phyloP scores from a whole-genome alignment of 2,888 invertebrate genomes.

The Pseudococcus viburni region DNA sequence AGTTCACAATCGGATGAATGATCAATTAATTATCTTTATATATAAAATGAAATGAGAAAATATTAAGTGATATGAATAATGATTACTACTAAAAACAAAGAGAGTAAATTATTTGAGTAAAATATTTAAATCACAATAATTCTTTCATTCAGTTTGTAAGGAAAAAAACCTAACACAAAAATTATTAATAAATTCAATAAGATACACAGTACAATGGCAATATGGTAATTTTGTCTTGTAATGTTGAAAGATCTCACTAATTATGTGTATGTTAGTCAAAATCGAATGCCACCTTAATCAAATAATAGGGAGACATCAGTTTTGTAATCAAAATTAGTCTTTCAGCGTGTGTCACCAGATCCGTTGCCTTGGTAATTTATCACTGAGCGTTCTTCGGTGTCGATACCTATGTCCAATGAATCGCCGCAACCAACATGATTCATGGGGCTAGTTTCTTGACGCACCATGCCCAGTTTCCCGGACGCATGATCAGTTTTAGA shows the following conservation, averaged over 20 bases:
- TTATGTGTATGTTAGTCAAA: not conserved
- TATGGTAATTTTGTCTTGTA: not conserved
- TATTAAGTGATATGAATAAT: not conserved
- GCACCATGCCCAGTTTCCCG: not conserved
- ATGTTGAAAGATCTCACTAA: not conserved
- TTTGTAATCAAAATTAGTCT: not conserved
- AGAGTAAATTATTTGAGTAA: not conserved
- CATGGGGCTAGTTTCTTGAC: not conserved
- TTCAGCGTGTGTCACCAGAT: not conserved
- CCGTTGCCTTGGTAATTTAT: not conserved
- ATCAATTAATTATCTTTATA: not conserved
- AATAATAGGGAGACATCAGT: not conserved
- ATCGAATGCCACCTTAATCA: not conserved
- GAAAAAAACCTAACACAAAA: not conserved
- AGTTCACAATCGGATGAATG: not conserved
- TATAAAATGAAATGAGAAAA: not conserved
- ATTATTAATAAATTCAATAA: not conserved
- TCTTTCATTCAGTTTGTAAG: not conserved
- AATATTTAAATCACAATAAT: not conserved
- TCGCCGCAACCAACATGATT: not conserved
- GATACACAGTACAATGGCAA: not conserved
- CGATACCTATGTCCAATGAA: not conserved
- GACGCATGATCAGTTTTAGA: not conserved
- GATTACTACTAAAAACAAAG: not conserved
- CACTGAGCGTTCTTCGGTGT: not conserved